Conservation (phyloP, 2,888 invertebrate species). For the Athalia circularis region DNA sequence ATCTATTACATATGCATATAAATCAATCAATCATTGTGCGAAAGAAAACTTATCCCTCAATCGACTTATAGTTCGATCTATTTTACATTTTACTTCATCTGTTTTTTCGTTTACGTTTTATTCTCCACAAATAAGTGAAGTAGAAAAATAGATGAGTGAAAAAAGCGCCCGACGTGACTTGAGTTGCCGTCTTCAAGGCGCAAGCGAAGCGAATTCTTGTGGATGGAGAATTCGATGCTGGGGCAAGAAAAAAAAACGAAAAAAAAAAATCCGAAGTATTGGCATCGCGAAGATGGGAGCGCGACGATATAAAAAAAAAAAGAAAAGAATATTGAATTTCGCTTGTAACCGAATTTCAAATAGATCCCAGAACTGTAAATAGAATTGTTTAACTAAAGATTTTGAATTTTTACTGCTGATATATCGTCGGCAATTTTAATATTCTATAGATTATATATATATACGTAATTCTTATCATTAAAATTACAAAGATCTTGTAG, state of each 20-base stretch:
- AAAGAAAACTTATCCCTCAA: neutral
- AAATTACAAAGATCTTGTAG: neutral
- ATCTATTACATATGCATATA: neutral
- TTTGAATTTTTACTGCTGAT: too few species aligned
- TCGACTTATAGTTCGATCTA: neutral
- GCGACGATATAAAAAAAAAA: neutral
- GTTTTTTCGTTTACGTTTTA: neutral
- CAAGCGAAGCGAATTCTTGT: too few species aligned
- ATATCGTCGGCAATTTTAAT: too few species aligned
- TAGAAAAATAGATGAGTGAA: neutral
- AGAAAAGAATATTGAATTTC: neutral
- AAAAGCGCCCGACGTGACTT: neutral
- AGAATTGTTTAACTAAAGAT: too few species aligned
- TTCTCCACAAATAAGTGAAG: neutral
- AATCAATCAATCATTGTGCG: neutral
- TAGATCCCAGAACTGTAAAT: too few species aligned
- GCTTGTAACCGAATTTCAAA: neutral
- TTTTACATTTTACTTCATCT: too few species aligned
- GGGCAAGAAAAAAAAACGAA: neutral
- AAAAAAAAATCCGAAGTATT: neutral
- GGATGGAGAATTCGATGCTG: neutral
- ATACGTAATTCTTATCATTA: too few species aligned
- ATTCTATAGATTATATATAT: too few species aligned
- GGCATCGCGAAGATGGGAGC: too few species aligned
- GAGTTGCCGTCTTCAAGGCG: neutral